These are phyloP conservation scores for Corvus cornix DNA, from an alignment of 2,113 vertebrate genomes.

Conservation along the genomic window DNA sequence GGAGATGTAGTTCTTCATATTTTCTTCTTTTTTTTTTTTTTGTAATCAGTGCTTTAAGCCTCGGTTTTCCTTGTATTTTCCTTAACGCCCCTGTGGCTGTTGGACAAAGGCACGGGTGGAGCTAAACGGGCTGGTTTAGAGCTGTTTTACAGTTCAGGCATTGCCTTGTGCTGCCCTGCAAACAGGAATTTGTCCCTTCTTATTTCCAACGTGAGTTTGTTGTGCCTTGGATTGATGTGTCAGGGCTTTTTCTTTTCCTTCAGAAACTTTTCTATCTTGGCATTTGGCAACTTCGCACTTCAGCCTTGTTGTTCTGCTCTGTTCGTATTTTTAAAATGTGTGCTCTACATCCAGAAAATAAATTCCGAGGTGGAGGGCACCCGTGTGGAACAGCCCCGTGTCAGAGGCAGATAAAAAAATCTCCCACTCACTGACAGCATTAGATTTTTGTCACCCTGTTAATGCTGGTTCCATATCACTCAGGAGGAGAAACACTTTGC, in stretches of 20 bases:
- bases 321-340: neutral
- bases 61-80: neutral
- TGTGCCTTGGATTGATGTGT: neutral
- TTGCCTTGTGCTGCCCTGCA: neutral
- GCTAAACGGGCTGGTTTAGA: neutral
- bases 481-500: constrained; percentile 21
- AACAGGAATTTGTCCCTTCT: too few relatives aligned
- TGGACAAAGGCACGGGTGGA: neutral
- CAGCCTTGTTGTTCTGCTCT: neutral
- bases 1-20: neutral
- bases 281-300: neutral
- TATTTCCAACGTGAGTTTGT: neutral
- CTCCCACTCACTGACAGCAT: constrained; percentile 7
- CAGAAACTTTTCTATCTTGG: neutral
- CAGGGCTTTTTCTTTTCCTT: neutral
- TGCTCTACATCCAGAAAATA: constrained; percentile 1
- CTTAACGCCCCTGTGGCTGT: rapidly evolving
- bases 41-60: neutral
- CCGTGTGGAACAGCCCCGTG: constrained; percentile 10
- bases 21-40: neutral
- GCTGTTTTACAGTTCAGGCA: rapidly evolving
- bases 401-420: constrained; percentile 42
- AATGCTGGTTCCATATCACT: constrained; percentile 21
- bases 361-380: constrained; percentile 38
- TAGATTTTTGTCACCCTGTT: constrained; percentile 31